phyloP scores from a whole-genome alignment of 2,113 vertebrate genomes.

The Stictonetta naevosa region DNA sequence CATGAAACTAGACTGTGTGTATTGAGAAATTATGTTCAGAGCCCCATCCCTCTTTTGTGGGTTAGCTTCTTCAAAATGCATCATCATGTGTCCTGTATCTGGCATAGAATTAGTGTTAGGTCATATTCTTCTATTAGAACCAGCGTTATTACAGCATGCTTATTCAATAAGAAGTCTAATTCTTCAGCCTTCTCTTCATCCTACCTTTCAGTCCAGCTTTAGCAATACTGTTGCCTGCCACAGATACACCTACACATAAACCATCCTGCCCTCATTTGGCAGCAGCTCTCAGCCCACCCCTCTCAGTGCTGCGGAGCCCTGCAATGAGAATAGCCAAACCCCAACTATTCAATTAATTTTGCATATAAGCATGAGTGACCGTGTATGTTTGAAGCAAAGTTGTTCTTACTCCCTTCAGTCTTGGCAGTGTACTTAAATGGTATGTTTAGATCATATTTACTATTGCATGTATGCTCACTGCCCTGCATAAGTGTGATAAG shows the following conservation, averaged over 20 bases:
- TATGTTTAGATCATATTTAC: not conserved
- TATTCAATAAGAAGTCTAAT: not conserved
- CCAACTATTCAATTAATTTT: not conserved
- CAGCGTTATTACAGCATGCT: too few relatives aligned
- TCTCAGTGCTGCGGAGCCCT: not conserved
- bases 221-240: not conserved
- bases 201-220: not conserved
- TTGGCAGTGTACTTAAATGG: not conserved
- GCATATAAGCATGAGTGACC: not conserved
- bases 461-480: not conserved
- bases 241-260: not conserved
- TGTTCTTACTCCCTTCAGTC: not conserved
- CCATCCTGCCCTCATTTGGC: not conserved
- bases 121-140: too few relatives aligned
- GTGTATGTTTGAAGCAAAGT: not conserved
- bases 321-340: not conserved
- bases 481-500: not conserved
- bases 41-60: too few relatives aligned
- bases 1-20: too few relatives aligned
- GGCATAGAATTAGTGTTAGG: too few relatives aligned
- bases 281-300: not conserved
- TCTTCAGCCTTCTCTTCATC: not conserved
- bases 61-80: too few relatives aligned
- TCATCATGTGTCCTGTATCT: too few relatives aligned
- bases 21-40: too few relatives aligned